Percentiles rank a stretch among this genome's conserved stretches.
Evolutionary conservation across 2,113 vertebrate species (phyloP).

Genomic region (Poecilia latipinna): DNA sequence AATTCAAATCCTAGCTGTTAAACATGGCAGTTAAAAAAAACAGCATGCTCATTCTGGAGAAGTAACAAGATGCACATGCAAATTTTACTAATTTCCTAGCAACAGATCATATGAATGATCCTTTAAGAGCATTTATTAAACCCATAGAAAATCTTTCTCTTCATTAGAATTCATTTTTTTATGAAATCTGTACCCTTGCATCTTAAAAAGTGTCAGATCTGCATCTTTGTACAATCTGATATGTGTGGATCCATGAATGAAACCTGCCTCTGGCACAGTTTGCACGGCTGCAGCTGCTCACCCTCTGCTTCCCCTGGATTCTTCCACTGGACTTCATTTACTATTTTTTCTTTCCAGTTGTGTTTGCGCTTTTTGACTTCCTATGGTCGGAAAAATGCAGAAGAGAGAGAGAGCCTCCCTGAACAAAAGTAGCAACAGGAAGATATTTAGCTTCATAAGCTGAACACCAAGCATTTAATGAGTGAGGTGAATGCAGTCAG

Average conservation of each 20-base stretch:
- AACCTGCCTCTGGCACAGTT: neutral
- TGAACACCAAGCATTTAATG: neutral
- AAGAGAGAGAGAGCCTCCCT: too few species aligned
- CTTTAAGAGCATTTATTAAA: neutral
- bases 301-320: neutral
- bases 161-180: neutral
- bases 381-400: too few species aligned
- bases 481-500: neutral
- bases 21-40: too few species aligned
- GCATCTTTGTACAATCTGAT: neutral
- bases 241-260: constrained; percentile 1
- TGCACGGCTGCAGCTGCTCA: neutral
- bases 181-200: neutral
- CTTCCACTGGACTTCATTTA: neutral
- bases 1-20: too few species aligned
- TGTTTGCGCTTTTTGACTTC: neutral
- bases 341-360: neutral
- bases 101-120: neutral
- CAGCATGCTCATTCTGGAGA: neutral
- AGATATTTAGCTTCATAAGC: neutral
- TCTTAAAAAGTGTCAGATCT: neutral
- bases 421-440: neutral
- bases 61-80: neutral
- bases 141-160: neutral
- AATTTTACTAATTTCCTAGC: neutral